These are phyloP conservation scores for Gymnoscelis rufifasciata DNA, from an alignment of 2,888 invertebrate species.

Conservation along the genomic window DNA sequence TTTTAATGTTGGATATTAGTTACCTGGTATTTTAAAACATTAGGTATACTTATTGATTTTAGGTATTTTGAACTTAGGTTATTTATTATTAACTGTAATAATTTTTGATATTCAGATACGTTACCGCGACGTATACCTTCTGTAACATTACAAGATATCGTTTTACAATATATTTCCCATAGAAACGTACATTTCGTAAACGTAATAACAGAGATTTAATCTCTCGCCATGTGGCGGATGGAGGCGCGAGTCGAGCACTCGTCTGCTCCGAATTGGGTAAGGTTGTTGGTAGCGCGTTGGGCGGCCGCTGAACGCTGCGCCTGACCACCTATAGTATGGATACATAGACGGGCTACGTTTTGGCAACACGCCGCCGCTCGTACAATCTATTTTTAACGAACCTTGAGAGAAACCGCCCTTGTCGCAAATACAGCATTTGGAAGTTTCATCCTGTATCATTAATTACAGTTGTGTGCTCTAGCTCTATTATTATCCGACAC, in stretches of 20 bases:
- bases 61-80: no score
- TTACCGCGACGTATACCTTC: no score
- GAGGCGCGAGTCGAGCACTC: conserved; percentile 12
- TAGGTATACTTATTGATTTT: no score
- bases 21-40: no score
- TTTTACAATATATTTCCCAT: conserved; percentile 1
- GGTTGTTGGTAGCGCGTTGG: conserved; percentile 45
- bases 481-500: conserved; percentile 42
- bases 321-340: conserved; percentile 59
- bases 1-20: no score
- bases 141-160: no score
- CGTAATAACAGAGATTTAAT: conserved; percentile 5
- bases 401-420: conserved; percentile 77
- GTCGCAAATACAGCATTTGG: conserved; percentile 53
- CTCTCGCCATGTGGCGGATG: conserved; percentile 10
- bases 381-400: conserved; percentile 69
- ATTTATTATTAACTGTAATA: no score
- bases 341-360: conserved; percentile 67
- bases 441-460: conserved; percentile 38
- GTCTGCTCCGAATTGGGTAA: conserved; percentile 52
- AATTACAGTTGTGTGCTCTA: conserved; percentile 36
- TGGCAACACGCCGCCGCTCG: conserved; percentile 63
- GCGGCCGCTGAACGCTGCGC: conserved; percentile 39
- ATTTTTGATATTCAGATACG: no score
- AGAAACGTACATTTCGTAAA: conserved; percentile 6